Base-by-base conservation (phyloP, 53 echinoderm and acorn worm genomes). In the Apostichopus leukothele region DNA sequence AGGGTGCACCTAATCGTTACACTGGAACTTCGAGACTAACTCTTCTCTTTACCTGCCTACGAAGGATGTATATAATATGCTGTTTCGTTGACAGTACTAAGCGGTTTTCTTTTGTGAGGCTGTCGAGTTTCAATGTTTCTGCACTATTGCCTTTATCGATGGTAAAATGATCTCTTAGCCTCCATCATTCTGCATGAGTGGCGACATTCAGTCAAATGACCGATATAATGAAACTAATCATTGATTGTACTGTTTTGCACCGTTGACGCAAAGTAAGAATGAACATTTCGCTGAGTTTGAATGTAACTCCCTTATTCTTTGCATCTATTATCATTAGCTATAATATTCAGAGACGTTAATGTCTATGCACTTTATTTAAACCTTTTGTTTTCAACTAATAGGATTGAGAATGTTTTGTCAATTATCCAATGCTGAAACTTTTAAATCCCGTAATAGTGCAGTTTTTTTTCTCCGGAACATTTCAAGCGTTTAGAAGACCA, bases 141-240 rank as follows among this genome's bases (percentile, higher is more conserved):
- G 79, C 79, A 52, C 51, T 53, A 50, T 50, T 79, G 79, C 12
- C n/a, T 53, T 79, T 79, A 79, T 79, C 52, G 79, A 79, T 53
- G 79, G 18, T 1, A 26, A 39, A 79, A 16, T 51, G 79, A 52
- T 79, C 13, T 51, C 79, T 79, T 50, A 39, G 39, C 39, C 39
- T 39, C 39, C 3, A n/a, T 79, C 53, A 52, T n/a, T n/a, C 52
- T 51, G 51, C 79, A 5, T 79, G n/a, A 52, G 53, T 51, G 79
- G 51, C 19, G 51, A 18, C 79, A 51, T 79, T 79, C 79, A 19
- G 8, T 3, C 51, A 52, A 79, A 51, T 20, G 51, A 51, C 53
- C 53, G 20, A 4, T 79, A 4, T 79, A 79, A 51, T 51, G 79
- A 79, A 7, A 53, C 3, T 11, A 53, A n/a, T 7, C 4, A 79